phyloP scores from a whole-genome alignment of 2,113 vertebrate genomes.

The Orthonyx spaldingii region DNA sequence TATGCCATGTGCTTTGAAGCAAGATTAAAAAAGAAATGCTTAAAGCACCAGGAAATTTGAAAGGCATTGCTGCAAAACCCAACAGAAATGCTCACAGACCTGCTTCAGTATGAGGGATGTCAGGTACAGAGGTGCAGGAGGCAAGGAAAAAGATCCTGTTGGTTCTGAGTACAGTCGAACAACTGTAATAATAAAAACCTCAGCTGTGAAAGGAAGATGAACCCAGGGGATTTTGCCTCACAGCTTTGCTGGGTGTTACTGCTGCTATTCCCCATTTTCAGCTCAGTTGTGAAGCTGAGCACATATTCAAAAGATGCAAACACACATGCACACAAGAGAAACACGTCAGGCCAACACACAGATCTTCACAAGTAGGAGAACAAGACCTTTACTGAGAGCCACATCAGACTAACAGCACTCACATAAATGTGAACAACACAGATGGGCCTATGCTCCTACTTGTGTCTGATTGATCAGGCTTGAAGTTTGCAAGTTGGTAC shows the following conservation, averaged over 20 bases:
- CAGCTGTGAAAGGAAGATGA: not conserved
- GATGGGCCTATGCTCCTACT: not conserved
- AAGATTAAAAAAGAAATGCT: constrained; percentile 36
- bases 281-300: not conserved
- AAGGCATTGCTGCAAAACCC: constrained; percentile 2
- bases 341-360: not conserved
- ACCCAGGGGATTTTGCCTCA: not conserved
- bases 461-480: not conserved
- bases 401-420: not conserved
- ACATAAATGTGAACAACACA: not conserved
- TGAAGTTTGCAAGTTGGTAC: not conserved
- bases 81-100: constrained; percentile 27
- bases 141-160: not conserved
- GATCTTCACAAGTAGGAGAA: not conserved
- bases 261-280: not conserved
- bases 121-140: not conserved
- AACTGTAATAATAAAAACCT: not conserved
- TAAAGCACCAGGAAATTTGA: constrained; percentile 39
- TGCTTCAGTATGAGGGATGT: not conserved
- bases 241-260: not conserved
- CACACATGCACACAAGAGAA: rapidly evolving
- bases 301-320: not conserved
- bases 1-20: constrained; percentile 11
- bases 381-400: not conserved
- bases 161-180: not conserved